Percentiles rank a stretch among this genome's conserved stretches.
phyloP scores from a whole-genome alignment of 2,888 invertebrate genomes.

The Epistrophella euchroma region DNA sequence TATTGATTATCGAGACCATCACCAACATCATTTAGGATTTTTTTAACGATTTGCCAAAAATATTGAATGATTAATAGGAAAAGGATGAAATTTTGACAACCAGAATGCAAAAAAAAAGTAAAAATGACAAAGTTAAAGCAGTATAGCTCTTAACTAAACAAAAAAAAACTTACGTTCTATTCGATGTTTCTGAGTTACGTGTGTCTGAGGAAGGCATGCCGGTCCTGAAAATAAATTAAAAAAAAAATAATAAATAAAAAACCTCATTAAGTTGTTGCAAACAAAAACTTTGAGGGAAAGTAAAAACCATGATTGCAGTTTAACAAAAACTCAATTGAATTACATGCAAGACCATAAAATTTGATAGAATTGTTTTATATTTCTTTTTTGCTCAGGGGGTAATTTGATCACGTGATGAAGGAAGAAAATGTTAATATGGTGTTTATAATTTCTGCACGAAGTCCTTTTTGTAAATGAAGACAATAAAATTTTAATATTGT shows the following conservation, averaged over 20 bases:
- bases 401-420: constrained; percentile 66
- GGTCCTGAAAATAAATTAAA: constrained; percentile 67
- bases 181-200: constrained; percentile 47
- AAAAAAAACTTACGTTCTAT: constrained; percentile 65
- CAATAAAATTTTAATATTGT: constrained; percentile 10
- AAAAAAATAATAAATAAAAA: constrained; percentile 28
- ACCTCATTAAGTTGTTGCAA: constrained; percentile 33
- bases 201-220: constrained; percentile 76
- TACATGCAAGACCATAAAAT: constrained; percentile 57
- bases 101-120: constrained; percentile 1
- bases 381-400: constrained; percentile 16
- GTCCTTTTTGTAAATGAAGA: not conserved
- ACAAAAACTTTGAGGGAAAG: not conserved
- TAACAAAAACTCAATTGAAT: constrained; percentile 50
- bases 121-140: constrained; percentile 12
- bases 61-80: constrained; percentile 24
- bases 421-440: constrained; percentile 46
- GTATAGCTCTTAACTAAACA: constrained; percentile 1
- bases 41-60: constrained; percentile 29
- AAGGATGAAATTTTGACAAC: constrained; percentile 12
- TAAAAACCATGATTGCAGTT: constrained; percentile 24
- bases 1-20: constrained; percentile 28
- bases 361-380: constrained; percentile 49
- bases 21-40: constrained; percentile 26
- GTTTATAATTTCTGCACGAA: constrained; percentile 55